phyloP scores from a whole-genome alignment of 2,113 vertebrate species.

The Anolis carolinensis region DNA sequence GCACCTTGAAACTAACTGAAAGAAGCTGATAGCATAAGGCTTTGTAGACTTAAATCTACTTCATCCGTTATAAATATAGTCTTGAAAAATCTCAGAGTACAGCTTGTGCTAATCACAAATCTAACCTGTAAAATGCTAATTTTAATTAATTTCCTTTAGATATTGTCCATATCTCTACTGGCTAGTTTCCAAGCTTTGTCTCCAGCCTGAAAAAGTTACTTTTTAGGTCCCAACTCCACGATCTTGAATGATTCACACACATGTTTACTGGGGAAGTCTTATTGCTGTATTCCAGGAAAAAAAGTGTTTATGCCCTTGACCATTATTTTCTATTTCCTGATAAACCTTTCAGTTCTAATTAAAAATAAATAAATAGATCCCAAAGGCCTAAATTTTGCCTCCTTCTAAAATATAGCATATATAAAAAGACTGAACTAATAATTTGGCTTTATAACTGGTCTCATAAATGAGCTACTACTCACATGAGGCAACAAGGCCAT shows the following conservation, averaged over 20 bases:
- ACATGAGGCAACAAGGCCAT: background rate
- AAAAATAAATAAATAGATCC: background rate
- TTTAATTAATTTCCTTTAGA: background rate
- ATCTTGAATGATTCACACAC: too few relatives aligned
- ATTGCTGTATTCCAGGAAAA: background rate
- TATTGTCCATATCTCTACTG: background rate
- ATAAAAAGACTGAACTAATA: background rate
- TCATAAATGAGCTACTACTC: background rate
- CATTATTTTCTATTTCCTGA: background rate
- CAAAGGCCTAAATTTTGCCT: background rate
- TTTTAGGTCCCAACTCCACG: too few relatives aligned
- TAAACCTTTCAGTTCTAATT: background rate
- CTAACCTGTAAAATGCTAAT: background rate
- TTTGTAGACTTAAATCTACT: too few relatives aligned
- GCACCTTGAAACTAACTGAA: too few relatives aligned
- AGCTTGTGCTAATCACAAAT: background rate
- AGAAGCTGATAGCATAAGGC: too few relatives aligned
- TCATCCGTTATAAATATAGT: too few relatives aligned
- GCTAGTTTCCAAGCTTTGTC: background rate
- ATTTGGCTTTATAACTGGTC: background rate
- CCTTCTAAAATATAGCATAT: background rate
- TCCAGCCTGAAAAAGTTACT: too few relatives aligned
- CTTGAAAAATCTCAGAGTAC: too few relatives aligned
- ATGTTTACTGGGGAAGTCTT: too few relatives aligned
- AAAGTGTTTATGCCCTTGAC: background rate